Conservation (phyloP, 2,888 invertebrate genomes). For the Sphinx pinastri region DNA sequence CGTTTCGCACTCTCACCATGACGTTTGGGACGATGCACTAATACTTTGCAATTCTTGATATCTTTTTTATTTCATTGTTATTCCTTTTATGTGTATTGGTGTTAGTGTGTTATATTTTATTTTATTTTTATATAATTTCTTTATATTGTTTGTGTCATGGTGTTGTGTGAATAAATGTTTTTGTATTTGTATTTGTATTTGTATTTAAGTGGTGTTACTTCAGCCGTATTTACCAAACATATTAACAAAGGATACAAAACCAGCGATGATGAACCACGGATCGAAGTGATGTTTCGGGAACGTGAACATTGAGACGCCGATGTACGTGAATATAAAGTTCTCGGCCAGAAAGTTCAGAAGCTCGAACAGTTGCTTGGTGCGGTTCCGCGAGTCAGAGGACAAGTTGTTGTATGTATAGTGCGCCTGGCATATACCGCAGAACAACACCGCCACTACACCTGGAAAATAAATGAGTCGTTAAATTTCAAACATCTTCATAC, state of each 20-base stretch:
- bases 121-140: no score
- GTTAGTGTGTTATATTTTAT: no score
- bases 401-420: conserved; percentile 99
- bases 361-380: conserved; percentile 97
- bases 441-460: conserved; percentile 98
- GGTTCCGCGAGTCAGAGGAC: conserved; percentile 92
- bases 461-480: conserved; percentile 31
- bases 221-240: neutral
- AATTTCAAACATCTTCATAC: no score
- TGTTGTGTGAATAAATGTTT: no score
- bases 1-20: no score
- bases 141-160: no score
- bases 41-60: no score
- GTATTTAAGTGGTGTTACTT: no score
- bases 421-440: conserved; percentile 99
- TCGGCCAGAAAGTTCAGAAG: conserved; percentile 98
- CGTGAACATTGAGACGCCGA: conserved; percentile 99
- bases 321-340: conserved; percentile 99
- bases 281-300: conserved; percentile 98
- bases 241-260: conserved; percentile 94
- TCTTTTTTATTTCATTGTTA: no score
- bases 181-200: no score
- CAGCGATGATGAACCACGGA: conserved; percentile 94
- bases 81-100: no score
- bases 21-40: no score